Evolutionary conservation across 2,888 invertebrate genomes (phyloP).

Genomic region (Dynastes grantii): DNA sequence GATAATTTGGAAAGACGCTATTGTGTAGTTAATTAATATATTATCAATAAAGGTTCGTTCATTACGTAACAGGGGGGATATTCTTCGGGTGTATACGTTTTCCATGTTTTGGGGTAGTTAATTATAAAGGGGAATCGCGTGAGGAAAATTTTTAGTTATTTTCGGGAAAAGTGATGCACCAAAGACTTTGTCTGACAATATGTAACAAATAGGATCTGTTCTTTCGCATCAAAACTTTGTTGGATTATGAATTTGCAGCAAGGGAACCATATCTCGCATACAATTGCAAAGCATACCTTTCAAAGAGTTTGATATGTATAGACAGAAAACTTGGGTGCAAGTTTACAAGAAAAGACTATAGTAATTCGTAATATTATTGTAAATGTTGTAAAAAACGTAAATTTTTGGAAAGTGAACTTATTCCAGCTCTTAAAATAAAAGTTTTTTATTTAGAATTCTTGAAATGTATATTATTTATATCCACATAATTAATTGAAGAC

Average conservation of each 20-base stretch:
- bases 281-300: background rate
- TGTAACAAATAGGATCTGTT: conserved; percentile 6
- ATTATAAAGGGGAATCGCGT: conserved; percentile 14
- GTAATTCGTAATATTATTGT: no score
- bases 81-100: background rate
- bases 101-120: conserved; percentile 6
- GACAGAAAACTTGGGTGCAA: no score
- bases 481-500: no score
- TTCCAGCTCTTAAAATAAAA: no score
- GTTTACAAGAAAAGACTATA: no score
- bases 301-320: background rate
- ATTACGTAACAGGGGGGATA: background rate
- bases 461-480: no score
- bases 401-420: no score
- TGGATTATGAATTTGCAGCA: background rate
- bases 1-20: conserved; percentile 23
- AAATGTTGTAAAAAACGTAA: no score
- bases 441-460: no score
- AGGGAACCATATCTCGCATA: background rate
- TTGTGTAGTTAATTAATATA: conserved; percentile 40
- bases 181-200: conserved; percentile 2
- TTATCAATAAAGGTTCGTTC: conserved; percentile 34
- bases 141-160: no score
- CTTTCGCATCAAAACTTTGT: background rate
- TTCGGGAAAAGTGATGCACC: no score